Base-by-base conservation (phyloP, 2,797 vertebrate species). In the Hipposideros larvatus region DNA sequence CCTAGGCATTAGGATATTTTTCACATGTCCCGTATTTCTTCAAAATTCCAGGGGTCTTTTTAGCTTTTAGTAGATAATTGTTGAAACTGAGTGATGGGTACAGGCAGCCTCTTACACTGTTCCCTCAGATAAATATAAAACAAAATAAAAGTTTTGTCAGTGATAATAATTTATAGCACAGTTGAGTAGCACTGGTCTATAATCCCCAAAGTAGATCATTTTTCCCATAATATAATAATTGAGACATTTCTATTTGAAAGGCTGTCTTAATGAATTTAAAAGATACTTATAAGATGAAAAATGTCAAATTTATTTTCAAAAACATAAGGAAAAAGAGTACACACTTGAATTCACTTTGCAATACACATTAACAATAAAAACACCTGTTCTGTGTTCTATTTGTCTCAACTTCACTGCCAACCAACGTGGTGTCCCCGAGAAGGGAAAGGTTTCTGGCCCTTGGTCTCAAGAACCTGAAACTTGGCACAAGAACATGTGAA, bases 221-320 rank as follows among this genome's bases (percentile, higher is more conserved):
- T 79, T 41, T 37, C 24, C 73, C 41, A 66, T 26, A 82, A 92
- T 34, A 28, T 11, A 75, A 24, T 48, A 94, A 94, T 0, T 9
- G 10, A 65, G 24, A 66, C 57, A 90, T 59, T 92, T 87, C 87
- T 80, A 71, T 55, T 48, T 92, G 80, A 93, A 97, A 90, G 75
- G 8, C 18, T 75, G 22, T 66, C 70, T 90, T 86, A 88, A 43
- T 70, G 16, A 95, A 97, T 93, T 87, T 74, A 95, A 87, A 77
- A 82, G n/a, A 88, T 82, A 94, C 71, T 90, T 18, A 11, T 41
- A 93, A 95, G 66, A 93, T 95, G 74, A 93, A 87, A 93, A 87
- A 75, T 61, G 94, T 24, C 41, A 71, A 83, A 95, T 98, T 97
- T 97, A 97, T 97, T 97, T 97, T 94, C 80, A 74, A 86, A 86